phyloP scores from a whole-genome alignment of 2,888 invertebrate species.

The Aphodius granarius region DNA sequence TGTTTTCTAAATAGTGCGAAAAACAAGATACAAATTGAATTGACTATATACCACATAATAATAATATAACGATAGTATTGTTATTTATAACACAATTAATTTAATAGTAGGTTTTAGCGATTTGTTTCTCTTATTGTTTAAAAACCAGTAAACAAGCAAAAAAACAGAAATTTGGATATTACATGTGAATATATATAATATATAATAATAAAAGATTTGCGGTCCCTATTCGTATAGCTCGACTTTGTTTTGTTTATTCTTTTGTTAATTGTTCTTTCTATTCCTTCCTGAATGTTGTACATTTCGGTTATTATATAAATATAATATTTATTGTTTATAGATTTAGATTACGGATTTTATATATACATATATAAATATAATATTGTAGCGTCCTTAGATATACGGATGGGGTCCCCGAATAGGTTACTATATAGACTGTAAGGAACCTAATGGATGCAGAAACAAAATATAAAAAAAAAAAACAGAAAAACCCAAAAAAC shows the following conservation, averaged over 20 bases:
- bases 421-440: background rate
- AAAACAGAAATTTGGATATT: constrained; percentile 18
- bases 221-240: constrained; percentile 7
- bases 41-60: constrained; percentile 34
- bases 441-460: constrained; percentile 27
- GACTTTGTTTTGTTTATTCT: background rate
- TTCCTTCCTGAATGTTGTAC: constrained; percentile 2
- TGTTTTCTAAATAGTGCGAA: constrained; percentile 58
- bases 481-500: too few species aligned
- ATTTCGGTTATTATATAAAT: constrained; percentile 8
- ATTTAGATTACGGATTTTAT: background rate
- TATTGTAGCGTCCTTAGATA: background rate
- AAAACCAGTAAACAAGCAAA: constrained; percentile 15
- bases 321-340: constrained; percentile 6
- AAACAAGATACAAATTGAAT: constrained; percentile 39
- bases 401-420: constrained; percentile 1
- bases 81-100: constrained; percentile 60
- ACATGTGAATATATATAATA: constrained; percentile 14
- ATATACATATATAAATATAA: constrained; percentile 1
- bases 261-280: background rate
- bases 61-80: constrained; percentile 54
- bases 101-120: constrained; percentile 44
- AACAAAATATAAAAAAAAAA: constrained; percentile 41
- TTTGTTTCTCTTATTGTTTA: constrained; percentile 21
- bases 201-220: background rate